Evolutionary conservation across 2,888 invertebrate species (phyloP).

Genomic region (Kryphioiulus occultus): DNA sequence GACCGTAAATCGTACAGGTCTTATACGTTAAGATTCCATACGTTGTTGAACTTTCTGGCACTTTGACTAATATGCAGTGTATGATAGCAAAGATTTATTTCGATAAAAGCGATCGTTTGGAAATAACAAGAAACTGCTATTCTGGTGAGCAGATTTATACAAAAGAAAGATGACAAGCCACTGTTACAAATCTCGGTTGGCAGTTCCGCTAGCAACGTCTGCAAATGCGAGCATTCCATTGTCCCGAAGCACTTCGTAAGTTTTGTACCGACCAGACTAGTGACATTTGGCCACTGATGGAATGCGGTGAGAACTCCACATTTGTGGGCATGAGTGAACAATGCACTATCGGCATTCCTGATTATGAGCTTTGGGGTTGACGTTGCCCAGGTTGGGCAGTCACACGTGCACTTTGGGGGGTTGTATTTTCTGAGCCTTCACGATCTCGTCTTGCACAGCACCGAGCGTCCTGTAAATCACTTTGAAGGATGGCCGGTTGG

Average conservation of each 20-base stretch:
- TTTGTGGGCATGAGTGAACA: not conserved
- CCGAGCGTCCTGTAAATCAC: slow-evolving; percentile 59
- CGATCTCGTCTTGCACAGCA: slow-evolving; percentile 59
- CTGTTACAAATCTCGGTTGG: not conserved
- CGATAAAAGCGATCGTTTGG: not conserved
- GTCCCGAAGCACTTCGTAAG: not conserved
- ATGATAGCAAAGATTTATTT: slow-evolving; percentile 5
- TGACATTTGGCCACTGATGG: not conserved
- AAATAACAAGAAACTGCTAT: not conserved
- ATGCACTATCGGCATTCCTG: not conserved
- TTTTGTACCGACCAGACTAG: not conserved
- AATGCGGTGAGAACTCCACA: not conserved
- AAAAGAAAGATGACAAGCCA: not conserved
- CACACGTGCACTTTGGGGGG: slow-evolving; percentile 54
- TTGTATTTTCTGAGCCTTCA: slow-evolving; percentile 50
- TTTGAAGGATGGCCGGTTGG: slow-evolving; percentile 81
- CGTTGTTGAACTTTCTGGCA: too few species aligned
- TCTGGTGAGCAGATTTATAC: not conserved
- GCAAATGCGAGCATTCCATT: not conserved
- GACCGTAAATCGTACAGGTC: too few species aligned
- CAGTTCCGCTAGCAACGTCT: not conserved
- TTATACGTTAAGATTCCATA: too few species aligned
- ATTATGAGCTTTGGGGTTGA: not conserved
- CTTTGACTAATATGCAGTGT: not conserved
- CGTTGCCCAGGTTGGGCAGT: not conserved